A percentile compares a stretch with the other conserved stretches of the same genome.
Conservation (phyloP, 2,113 vertebrate species). For the Condylura cristata region DNA sequence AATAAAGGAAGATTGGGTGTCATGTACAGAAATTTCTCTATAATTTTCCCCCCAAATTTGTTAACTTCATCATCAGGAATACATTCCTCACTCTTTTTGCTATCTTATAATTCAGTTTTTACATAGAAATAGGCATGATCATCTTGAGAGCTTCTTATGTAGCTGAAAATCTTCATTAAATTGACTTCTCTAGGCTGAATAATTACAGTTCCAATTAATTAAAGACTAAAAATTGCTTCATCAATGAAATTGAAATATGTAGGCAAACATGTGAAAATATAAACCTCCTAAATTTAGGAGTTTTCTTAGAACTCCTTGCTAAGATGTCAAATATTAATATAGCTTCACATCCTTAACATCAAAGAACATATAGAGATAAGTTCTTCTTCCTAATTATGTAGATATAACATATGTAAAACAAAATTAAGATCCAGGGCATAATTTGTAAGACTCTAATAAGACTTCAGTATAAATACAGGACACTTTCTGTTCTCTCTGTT, state of each 20-base stretch:
- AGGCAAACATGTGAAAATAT: slow-evolving; percentile 66
- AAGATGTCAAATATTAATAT: slow-evolving; percentile 65
- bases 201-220: slow-evolving; percentile 67
- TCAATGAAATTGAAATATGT: slow-evolving; percentile 60
- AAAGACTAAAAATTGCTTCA: slow-evolving; percentile 66
- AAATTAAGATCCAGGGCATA: slow-evolving; percentile 50
- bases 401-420: slow-evolving; percentile 55
- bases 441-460: not conserved
- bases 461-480: slow-evolving; percentile 7
- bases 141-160: slow-evolving; percentile 35
- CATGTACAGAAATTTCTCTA: not conserved
- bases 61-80: not conserved
- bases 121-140: slow-evolving; percentile 4
- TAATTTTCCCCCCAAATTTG: not conserved
- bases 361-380: slow-evolving; percentile 44
- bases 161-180: slow-evolving; percentile 50
- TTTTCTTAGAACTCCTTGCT: slow-evolving; percentile 45
- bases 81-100: not conserved
- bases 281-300: slow-evolving; percentile 51
- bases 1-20: not conserved
- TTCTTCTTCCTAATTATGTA: slow-evolving; percentile 62
- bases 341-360: slow-evolving; percentile 55
- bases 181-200: slow-evolving; percentile 51
- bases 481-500: not conserved
- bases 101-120: slow-evolving; percentile 24